A percentile compares a stretch with the other conserved stretches of the same genome.
phyloP scores from a whole-genome alignment of 2,797 vertebrate species.

The Xyrichtys novacula region DNA sequence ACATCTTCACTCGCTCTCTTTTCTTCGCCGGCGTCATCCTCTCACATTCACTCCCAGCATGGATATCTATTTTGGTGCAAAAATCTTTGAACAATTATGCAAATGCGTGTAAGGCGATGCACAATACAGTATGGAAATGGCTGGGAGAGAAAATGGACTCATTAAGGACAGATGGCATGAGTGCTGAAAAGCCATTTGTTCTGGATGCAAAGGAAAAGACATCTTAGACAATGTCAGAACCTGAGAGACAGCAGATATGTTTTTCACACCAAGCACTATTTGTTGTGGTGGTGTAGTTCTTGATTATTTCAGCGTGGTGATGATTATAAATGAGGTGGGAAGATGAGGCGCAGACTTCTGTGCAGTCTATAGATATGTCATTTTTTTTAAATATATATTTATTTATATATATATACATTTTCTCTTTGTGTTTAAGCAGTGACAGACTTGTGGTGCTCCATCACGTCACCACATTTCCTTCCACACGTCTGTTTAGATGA shows the following conservation, averaged over 20 bases:
- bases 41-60: slow-evolving; percentile 88
- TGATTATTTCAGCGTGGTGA: slow-evolving; percentile 79
- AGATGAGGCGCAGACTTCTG: slow-evolving; percentile 31
- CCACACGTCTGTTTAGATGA: slow-evolving; percentile 26
- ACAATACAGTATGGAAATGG: slow-evolving; percentile 95
- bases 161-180: slow-evolving; percentile 96
- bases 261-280: slow-evolving; percentile 79
- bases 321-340: slow-evolving; percentile 71
- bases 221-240: slow-evolving; percentile 82
- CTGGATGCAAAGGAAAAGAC: slow-evolving; percentile 76
- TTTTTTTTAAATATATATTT: slow-evolving; percentile 44
- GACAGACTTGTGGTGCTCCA: slow-evolving; percentile 27
- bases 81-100: slow-evolving; percentile 98
- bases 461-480: slow-evolving; percentile 35
- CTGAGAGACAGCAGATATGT: slow-evolving; percentile 81
- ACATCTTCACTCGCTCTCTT: slow-evolving; percentile 86
- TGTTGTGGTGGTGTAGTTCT: slow-evolving; percentile 77
- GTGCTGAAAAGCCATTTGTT: slow-evolving; percentile 89
- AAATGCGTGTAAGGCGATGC: slow-evolving; percentile 92
- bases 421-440: slow-evolving; percentile 38
- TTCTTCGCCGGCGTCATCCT: slow-evolving; percentile 80
- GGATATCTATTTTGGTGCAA: slow-evolving; percentile 96
- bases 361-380: slow-evolving; percentile 38
- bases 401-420: slow-evolving; percentile 37
- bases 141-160: slow-evolving; percentile 91